These are phyloP conservation scores for Drosophila antonietae DNA, from an alignment of 2,888 invertebrate genomes.

Conservation along the genomic window DNA sequence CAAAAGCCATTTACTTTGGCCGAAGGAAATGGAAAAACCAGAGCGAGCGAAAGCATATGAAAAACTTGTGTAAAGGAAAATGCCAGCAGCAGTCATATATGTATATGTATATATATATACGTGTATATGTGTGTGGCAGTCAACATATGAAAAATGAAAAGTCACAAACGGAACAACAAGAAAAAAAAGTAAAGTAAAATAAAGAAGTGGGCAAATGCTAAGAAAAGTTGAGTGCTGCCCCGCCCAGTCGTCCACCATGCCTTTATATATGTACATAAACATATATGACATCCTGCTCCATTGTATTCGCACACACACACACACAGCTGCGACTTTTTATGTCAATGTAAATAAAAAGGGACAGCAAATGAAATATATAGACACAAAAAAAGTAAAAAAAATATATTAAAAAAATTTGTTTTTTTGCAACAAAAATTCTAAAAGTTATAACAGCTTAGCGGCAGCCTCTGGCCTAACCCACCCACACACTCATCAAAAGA, in stretches of 20 bases:
- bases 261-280: conserved; percentile 25
- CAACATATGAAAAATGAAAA: conserved; percentile 80
- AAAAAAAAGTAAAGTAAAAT: neutral
- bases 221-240: conserved; percentile 37
- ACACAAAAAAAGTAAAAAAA: conserved; percentile 24
- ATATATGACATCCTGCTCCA: conserved; percentile 50
- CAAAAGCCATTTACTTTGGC: conserved; percentile 77
- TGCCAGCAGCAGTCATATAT: conserved; percentile 18
- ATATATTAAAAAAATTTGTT: conserved; percentile 32
- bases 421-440: conserved; percentile 43
- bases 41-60: conserved; percentile 18
- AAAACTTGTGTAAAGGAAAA: conserved; percentile 20
- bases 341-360: conserved; percentile 79
- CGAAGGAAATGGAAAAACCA: conserved; percentile 19
- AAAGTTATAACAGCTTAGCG: conserved; percentile 63
- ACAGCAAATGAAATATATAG: conserved; percentile 76
- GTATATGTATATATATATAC: conserved; percentile 3
- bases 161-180: conserved; percentile 58
- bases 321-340: conserved; percentile 52
- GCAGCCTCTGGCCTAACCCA: conserved; percentile 2
- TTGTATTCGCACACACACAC: conserved; percentile 52
- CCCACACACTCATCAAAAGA: conserved; percentile 4
- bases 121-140: conserved; percentile 52
- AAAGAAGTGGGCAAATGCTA: conserved; percentile 16
- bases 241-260: conserved; percentile 29